Evolutionary conservation across 1,140 invertebrate species (phyloP).

Genomic region (Lepidurus arcticus): DNA sequence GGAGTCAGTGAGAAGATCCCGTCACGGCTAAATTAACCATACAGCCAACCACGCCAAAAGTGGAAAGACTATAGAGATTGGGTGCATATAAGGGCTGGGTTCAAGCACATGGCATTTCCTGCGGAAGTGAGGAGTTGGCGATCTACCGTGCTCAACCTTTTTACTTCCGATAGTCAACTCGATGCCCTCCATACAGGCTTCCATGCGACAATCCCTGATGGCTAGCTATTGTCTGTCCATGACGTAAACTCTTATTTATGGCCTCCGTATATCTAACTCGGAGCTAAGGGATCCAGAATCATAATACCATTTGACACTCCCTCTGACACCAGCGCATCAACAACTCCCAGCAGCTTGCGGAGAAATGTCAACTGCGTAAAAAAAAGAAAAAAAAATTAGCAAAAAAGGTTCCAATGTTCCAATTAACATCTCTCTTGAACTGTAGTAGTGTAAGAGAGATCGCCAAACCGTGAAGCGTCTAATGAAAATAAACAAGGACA

Average conservation of each 20-base stretch:
- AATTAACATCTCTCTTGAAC: neutral
- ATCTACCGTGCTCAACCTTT: neutral
- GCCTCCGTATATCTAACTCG: neutral
- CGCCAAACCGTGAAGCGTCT: neutral
- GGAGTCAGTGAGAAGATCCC: neutral
- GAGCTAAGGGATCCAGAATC: neutral
- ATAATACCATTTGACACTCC: neutral
- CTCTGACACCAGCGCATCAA: neutral
- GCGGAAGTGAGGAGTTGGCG: neutral
- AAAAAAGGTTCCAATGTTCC: neutral
- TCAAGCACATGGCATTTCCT: constrained; percentile 20
- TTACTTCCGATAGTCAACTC: neutral
- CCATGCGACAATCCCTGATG: neutral
- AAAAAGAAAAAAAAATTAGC: too few species aligned
- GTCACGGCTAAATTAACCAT: constrained; percentile 8
- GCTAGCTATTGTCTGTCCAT: neutral
- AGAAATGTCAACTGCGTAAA: neutral
- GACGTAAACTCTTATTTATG: constrained; percentile 12
- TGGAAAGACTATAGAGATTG: neutral
- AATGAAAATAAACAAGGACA: constrained; percentile 16
- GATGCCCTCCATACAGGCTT: too few species aligned
- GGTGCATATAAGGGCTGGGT: neutral
- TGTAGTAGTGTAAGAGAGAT: neutral
- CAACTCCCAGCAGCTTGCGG: neutral
- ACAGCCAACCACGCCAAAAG: neutral